Percentiles rank a stretch among this genome's conserved stretches.
phyloP scores from a whole-genome alignment of 37 sponge, comb jelly and placozoan genomes.

The Ephydatia muelleri region DNA sequence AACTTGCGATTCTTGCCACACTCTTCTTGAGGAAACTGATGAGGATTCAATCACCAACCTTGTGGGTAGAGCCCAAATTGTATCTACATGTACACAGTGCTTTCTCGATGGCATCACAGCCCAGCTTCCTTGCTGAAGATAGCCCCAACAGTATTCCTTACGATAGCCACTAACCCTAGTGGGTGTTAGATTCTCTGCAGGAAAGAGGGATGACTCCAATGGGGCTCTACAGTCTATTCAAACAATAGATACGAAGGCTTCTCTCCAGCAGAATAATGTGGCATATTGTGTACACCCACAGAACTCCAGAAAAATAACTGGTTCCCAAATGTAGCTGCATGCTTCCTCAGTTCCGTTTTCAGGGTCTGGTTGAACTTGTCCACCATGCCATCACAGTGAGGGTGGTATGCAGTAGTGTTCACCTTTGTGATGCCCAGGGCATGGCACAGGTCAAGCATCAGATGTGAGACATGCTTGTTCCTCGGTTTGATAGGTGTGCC shows the following conservation, averaged over 20 bases:
- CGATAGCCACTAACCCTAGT: constrained; percentile 22
- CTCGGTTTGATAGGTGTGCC: too few species aligned
- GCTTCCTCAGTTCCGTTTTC: too few species aligned
- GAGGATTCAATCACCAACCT: constrained; percentile 39
- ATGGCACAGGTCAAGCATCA: too few species aligned
- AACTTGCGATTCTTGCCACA: constrained; percentile 20
- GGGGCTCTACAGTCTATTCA: constrained; percentile 41
- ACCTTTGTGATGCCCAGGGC: too few species aligned
- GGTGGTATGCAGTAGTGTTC: too few species aligned
- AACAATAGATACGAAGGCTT: constrained; percentile 55
- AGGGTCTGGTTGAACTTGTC: too few species aligned
- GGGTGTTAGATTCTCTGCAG: constrained; percentile 14
- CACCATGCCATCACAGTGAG: too few species aligned
- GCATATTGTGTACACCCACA: too few species aligned
- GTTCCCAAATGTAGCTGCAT: too few species aligned
- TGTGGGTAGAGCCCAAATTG: neutral
- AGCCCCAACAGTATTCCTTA: constrained; percentile 17
- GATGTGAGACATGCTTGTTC: too few species aligned
- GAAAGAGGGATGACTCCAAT: constrained; percentile 37
- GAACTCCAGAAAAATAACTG: too few species aligned
- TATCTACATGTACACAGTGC: constrained; percentile 25
- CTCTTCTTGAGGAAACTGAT: constrained; percentile 49
- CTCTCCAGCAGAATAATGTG: too few species aligned
- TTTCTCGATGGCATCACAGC: constrained; percentile 9
- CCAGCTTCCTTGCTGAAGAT: constrained; percentile 14